Evolutionary conservation across 64 coral and sea anemone genomes (phyloP).

Genomic region (Anthopleura sola): DNA sequence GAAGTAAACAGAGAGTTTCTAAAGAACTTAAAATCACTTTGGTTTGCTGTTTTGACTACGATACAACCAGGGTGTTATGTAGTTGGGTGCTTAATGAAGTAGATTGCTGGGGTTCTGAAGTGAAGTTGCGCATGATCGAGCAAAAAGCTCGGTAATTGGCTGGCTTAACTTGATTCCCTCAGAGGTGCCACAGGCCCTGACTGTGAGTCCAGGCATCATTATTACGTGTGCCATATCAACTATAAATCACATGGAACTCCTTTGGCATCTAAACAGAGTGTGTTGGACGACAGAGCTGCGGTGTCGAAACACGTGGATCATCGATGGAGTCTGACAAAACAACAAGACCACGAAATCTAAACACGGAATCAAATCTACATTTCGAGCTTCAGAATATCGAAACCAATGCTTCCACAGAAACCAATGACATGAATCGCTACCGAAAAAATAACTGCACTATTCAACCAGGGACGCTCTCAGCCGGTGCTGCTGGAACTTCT

Average conservation of each 20-base stretch:
- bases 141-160: background rate
- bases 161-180: background rate
- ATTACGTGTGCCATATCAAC: slow-evolving; percentile 7
- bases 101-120: background rate
- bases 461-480: slow-evolving; percentile 17
- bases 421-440: slow-evolving; percentile 37
- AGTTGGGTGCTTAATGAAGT: background rate
- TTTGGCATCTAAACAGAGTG: background rate
- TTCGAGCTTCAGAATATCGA: background rate
- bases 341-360: background rate
- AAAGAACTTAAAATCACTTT: slow-evolving; percentile 5
- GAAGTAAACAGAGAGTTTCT: background rate
- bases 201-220: background rate
- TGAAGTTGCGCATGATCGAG: background rate
- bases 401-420: slow-evolving; percentile 6
- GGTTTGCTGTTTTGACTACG: background rate
- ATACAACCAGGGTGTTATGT: background rate
- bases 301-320: background rate
- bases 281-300: background rate
- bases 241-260: slow-evolving; percentile 11
- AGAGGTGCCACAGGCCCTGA: background rate
- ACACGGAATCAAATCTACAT: background rate
- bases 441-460: slow-evolving; percentile 8
- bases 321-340: background rate
- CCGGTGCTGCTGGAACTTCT: background rate